Base-by-base conservation (phyloP, 2,888 invertebrate genomes). In the Pollenia amentaria region DNA sequence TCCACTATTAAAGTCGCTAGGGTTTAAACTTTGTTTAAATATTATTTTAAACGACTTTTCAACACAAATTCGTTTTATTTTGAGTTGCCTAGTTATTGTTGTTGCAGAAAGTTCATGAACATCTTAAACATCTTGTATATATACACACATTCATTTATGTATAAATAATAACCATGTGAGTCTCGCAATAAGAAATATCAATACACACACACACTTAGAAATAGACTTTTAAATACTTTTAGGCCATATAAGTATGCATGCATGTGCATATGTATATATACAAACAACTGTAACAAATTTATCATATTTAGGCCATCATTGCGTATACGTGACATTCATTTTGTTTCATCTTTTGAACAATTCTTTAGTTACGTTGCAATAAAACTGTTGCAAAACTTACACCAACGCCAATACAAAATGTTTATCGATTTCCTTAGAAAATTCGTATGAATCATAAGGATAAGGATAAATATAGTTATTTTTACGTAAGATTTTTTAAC, bases 91-190 rank as follows among this genome's bases (percentile, higher is more conserved):
- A n/a, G 14, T 64, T 53, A 55, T 53, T 84, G 46, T 76, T 73
- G 8, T 64, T 78, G 64, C 44, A 76, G 40, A 76, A 83, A 86
- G 86, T 86, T 86, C 83, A 86, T 57, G 86, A 86, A 79, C 86
- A 83, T 65, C 64, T 62, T 77, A 48, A 48, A 40, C 16, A 62
- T 62, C 14, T 9, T 40, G 16, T 12, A n/a, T 64, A 51, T 11
- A 38, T 48, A 64, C 29, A 42, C 46, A 48, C n/a, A 70, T 72
- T 9, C 12, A 65, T 55, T 53, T 62, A 42, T n/a, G 29, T 46
- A 48, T 40, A 48, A 12, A 14, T 73, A n/a, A 53, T 44, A 18
- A 29, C n/a, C 1, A 55, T 21, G 6, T 21, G 40, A 21, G 11
- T 11, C 6, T 46, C 2, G 12, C 42, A 64, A 12, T 1, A 2